Evolutionary conservation across 2,888 invertebrate species (phyloP), one percentile per base, ranked within the genome.

Genomic region (Oxytorus armatus): DNA sequence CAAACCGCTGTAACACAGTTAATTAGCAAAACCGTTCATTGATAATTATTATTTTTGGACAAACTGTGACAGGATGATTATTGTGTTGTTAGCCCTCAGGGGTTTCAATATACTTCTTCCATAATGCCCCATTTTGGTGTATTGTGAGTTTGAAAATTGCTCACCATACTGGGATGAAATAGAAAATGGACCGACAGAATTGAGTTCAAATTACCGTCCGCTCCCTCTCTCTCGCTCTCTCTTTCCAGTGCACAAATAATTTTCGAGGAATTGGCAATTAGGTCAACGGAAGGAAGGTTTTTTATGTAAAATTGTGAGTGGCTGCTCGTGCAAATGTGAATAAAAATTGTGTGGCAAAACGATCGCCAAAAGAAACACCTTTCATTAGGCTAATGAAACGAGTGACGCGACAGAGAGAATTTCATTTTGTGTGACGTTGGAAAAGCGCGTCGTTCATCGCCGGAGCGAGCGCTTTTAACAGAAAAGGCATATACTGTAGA

Each of bases 381-480:
- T 88, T 88, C 88, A 88, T 88, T 88, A 87, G 85, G 77, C 86
- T 88, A 88, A 88, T 88, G 88, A 88, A 88, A 88, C 85, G 85
- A 81, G 85, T 85, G 85, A 14, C 16, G 14, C 14, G 44, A n/a
- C 8, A 16, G 16, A 7, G 16, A 44, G 59, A 42, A 33, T 72
- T 57, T 47, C 59, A 59, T 59, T 47, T 14, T 21, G 39, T 55
- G 76, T 51, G 76, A 80, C 72, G 51, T 53, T 68, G 66, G 53
- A 66, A 10, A 73, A 75, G 55, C 72, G 39, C 55, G 55, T 29
- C 72, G 72, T 61, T 77, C 44, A 55, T 66, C 55, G 72, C 55
- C 42, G 39, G 18, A 66, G 25, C n/a, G n/a, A 36, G 42, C 66
- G n/a, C 61, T 68, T 77, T 77, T 47, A 74, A 42, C 68, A 66